Base-by-base conservation (phyloP, 2,888 invertebrate genomes). In the Chirona hameri region DNA sequence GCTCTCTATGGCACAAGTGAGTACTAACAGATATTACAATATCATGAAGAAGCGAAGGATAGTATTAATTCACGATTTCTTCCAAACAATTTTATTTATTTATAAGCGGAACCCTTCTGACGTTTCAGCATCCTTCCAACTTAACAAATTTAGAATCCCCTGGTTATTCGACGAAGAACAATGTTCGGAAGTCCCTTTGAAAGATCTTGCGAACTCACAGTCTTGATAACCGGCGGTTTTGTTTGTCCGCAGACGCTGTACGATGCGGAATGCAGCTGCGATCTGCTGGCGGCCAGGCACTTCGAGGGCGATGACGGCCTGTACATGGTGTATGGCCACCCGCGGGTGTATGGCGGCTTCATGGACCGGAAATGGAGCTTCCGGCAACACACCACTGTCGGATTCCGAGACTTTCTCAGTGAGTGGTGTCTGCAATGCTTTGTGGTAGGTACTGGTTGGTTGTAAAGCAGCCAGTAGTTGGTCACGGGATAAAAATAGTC, bases 231-330 rank as follows among this genome's bases (percentile, higher is more conserved):
- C 55, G 55, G 15, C 1, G 18, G 2, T 18, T 18, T 55, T 12
- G 2, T 18, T 18, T 14, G 15, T 14, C 9, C 18, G 2, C 72
- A 72, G 72, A 72, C 72, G 0, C 3, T 72, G 18, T 27, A 72
- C 31, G 72, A 72, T 2, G 10, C 27, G 31, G 72, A 72, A 3
- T 27, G 31, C 31, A 31, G 31, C 4, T 72, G 31, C 18, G 29
- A 29, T 14, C 31, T 72, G 29, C 31, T 72, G 72, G 31, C 72
- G 14, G 72, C 72, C 9, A 29, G 31, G 1, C 72, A 72, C 14
- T 72, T 72, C n/a, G 31, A 72, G 18, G 72, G 72, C 15, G 72
- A 72, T 29, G 72, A 72, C 72, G 72, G 72, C 31, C 72, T 72
- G 18, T 72, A 72, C 72, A 12, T 72, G 72, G 31, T 72, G 7